Evolutionary conservation across 2,888 invertebrate species (phyloP), one percentile per base, ranked within the genome.

Genomic region (Chymomyza fuscimana): DNA sequence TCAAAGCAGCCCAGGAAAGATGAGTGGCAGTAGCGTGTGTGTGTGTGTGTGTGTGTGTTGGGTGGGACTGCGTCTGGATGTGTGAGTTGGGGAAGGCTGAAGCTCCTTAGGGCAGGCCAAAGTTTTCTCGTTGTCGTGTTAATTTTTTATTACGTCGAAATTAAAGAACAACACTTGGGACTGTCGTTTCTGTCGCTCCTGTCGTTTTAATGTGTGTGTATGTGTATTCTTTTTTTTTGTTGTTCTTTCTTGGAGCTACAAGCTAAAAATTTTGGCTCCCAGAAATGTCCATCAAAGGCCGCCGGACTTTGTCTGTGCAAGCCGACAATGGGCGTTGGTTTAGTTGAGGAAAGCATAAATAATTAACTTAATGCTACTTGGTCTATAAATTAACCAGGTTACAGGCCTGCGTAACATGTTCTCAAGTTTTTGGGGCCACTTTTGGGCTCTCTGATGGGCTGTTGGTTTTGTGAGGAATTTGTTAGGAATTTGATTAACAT

Each of bases 81-180:
- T 32, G 32, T 32, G 32, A 32, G 32, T 32, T 32, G 32, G 32
- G 9, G 40, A 7, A 46, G 6, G 6, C 3, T 46, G 10, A 4
- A 12, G 40, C 40, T 46, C 40, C 40, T 46, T 46, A 12, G 40
- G 40, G 40, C 40, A 46, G 60, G 15, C 66, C 64, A 67, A 76
- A 74, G 68, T 81, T 83, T 76, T 68, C 64, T 65, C 65, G 78
- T 82, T 87, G 86, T 87, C 78, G 83, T 87, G 87, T 85, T 87
- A 85, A 85, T 87, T 85, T 85, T 85, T 87, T 87, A 85, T 85
- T 86, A 85, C 86, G 87, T 85, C 87, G 79, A 87, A 85, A 85
- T 85, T 87, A 85, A 85, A 87, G 79, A 87, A 86, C 87, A 87
- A 87, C 85, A 85, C 85, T 85, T 81, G 85, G 86, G 78, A 75